Base-by-base conservation (phyloP, 2,113 vertebrate species). In the Tretioscincus oriximinensis region DNA sequence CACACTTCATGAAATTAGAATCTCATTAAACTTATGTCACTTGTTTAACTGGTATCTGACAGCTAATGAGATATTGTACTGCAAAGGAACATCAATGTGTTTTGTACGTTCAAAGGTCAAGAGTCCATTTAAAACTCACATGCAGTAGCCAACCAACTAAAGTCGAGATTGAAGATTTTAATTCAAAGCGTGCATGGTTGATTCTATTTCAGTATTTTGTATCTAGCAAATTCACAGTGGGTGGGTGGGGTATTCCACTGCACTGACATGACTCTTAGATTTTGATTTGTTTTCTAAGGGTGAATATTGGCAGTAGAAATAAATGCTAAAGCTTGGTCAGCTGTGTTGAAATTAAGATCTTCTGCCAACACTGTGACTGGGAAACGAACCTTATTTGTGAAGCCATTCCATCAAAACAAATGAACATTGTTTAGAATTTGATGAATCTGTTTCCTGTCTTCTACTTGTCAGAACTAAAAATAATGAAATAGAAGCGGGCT, bases 371-470 rank as follows among this genome's bases (percentile, higher is more conserved):
- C 12, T 78, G 10, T 51, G 35, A 70, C 28, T 67, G 67, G 84
- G 70, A 28, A 66, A 22, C 8, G 6, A 31, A n/a, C 28, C 41
- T 60, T 68, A 7, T 61, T 76, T 90, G 68, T 63, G 29, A 61
- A 77, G 54, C 54, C 66, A 45, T 83, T 77, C 75, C 68, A 45
- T 24, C 75, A 83, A 64, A 47, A 47, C 68, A 83, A 70, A 77
- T 77, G 81, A 72, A 77, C 72, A 71, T 45, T 72, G 41, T 65
- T 60, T 77, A 77, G 26, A 72, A 77, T 72, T 49, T 77, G 75
- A 77, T 83, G 81, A 83, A 41, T 77, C 68, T 77, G 68, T 60
- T 83, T 66, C 24, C 81, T 77, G 49, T 72, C 41, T 77, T 83
- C 75, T 69, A 54, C 51, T 83, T 72, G 75, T 64, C 68, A 65